Evolutionary conservation across 2,113 vertebrate species (phyloP).

Genomic region (Symphodus melops): DNA sequence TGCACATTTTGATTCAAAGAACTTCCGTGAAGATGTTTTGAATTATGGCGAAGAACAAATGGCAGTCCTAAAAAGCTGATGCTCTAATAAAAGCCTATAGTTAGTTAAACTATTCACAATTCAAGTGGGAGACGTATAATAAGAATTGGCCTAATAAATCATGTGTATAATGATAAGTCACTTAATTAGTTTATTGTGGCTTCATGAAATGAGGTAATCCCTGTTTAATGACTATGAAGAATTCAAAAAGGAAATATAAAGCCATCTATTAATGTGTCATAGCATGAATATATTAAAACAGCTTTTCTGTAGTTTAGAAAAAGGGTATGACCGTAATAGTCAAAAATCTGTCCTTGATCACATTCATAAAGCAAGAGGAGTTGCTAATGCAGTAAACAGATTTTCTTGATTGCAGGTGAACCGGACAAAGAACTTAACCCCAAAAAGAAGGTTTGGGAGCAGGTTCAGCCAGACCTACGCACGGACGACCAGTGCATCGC

Average conservation of each 20-base stretch:
- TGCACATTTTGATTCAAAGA: constrained; percentile 39
- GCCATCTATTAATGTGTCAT: constrained; percentile 7
- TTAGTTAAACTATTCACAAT: constrained; percentile 20
- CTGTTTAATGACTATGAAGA: background rate
- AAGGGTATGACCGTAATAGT: background rate
- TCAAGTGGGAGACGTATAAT: constrained; percentile 34
- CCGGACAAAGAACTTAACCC: constrained; percentile 97
- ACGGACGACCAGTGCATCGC: constrained; percentile 91
- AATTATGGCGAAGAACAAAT: constrained; percentile 51
- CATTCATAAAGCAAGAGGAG: background rate
- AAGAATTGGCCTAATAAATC: constrained; percentile 23
- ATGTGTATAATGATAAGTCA: constrained; percentile 10
- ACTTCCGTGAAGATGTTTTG: constrained; percentile 47
- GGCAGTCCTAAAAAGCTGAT: constrained; percentile 11
- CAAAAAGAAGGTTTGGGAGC: constrained; percentile 99
- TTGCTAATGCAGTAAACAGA: constrained; percentile 1
- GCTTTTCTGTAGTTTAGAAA: background rate
- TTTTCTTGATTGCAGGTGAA: constrained; percentile 83
- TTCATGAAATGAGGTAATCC: background rate
- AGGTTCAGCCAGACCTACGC: constrained; percentile 93
- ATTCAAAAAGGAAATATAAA: constrained; percentile 12
- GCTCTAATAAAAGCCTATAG: constrained; percentile 32
- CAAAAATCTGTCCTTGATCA: background rate
- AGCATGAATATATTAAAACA: constrained; percentile 9
- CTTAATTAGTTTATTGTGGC: constrained; percentile 36